Evolutionary conservation across 2,113 vertebrate genomes (phyloP), one percentile per base, ranked within the genome.

Genomic region (Caloenas nicobarica): DNA sequence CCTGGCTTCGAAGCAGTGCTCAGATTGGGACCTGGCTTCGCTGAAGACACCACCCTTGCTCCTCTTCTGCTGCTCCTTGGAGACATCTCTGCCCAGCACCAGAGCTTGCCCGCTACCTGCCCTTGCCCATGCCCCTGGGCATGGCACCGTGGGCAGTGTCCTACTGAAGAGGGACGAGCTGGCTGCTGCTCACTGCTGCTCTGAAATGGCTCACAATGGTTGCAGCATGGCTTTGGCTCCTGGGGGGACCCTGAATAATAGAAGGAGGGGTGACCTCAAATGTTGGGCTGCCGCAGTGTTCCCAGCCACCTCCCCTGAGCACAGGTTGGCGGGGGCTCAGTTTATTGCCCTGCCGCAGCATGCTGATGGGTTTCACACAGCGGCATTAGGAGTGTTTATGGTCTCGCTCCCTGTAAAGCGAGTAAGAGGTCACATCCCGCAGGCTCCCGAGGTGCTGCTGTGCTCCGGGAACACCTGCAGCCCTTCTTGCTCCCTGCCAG

Each of bases 311-410:
- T 61, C 17, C 13, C 40, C 58, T 11, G 58, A 50, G 28, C 3
- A 2, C 5, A 18, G 70, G 22, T 26, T 4, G 2, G 14, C 0
- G 2, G 10, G 34, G 22, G 15, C 31, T 65, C 2, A 0, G 42
- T 68, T 83, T 60, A 62, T 23, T 46, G 29, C 53, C 34, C 48
- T 0, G 0, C 38, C 0, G 0, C 7, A 8, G 46, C 13, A 2
- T 0, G 0, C 73, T 46, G 78, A 76, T 16, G 62, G 34, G 21
- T 72, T 85, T 81, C 5, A 2, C 53, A 65, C 61, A 6, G 25
- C 0, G 0, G 44, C 26, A 16, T 72, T 48, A 65, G 33, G 25
- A 36, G 58, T 58, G 83, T 92, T 92, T 72, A 84, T 65, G 56
- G 79, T 60, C 73, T 81, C 0, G 0, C 33, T 86, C 51, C 46